These are phyloP conservation scores for fruit fly (Drosophila melanogaster) DNA, from an alignment of 1,140 invertebrate genomes.

Conservation along the genomic window DNA sequence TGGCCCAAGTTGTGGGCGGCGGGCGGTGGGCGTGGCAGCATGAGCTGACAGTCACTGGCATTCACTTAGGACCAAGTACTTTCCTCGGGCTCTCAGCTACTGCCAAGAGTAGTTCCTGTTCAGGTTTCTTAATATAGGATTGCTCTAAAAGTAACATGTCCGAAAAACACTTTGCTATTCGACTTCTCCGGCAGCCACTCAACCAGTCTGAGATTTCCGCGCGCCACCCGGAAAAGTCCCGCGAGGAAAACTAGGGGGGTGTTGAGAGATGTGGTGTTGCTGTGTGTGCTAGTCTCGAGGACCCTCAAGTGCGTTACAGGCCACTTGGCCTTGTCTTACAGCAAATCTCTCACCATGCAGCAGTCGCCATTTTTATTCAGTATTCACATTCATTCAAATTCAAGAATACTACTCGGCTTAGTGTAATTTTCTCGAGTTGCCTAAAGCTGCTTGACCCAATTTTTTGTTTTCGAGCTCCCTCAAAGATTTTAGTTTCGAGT, in stretches of 20 bases:
- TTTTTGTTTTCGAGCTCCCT: constrained; percentile 26
- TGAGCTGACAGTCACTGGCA: constrained; percentile 42
- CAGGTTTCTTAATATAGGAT: background rate
- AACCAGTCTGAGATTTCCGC: constrained; percentile 27
- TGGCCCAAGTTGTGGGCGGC: constrained; percentile 9
- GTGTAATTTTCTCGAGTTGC: constrained; percentile 61
- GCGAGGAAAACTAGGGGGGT: background rate
- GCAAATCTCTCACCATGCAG: constrained; percentile 27
- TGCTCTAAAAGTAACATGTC: constrained; percentile 27
- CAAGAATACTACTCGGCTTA: constrained; percentile 50
- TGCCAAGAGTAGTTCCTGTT: constrained; percentile 17
- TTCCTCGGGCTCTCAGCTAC: constrained; percentile 12
- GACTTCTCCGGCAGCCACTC: constrained; percentile 31
- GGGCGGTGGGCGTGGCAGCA: constrained; percentile 11
- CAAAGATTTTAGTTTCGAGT: constrained; percentile 7
- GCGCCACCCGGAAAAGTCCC: constrained; percentile 6
- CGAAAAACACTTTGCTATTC: constrained; percentile 42
- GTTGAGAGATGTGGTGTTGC: background rate
- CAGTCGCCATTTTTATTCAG: constrained; percentile 25
- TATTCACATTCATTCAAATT: constrained; percentile 39
- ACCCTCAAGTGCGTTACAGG: constrained; percentile 47
- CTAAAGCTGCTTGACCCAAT: constrained; percentile 64
- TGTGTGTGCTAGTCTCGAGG: constrained; percentile 42
- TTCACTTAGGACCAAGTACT: constrained; percentile 44
- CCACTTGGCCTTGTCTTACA: constrained; percentile 54